Conservation (phyloP, 2,113 vertebrate genomes). For the Fulica atra region DNA sequence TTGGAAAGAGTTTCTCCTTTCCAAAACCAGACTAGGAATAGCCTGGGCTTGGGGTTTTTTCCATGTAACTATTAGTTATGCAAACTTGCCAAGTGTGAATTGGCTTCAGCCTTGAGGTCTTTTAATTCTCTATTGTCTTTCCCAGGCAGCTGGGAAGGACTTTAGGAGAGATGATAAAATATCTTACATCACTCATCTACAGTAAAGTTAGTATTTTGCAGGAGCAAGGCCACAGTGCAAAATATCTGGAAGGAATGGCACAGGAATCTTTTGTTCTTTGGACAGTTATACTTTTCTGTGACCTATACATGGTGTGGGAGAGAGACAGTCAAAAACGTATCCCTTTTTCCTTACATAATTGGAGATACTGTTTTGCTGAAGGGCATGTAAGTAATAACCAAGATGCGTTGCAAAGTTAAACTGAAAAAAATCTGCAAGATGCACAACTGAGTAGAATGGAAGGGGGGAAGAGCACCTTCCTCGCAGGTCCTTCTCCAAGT, state of each 20-base stretch:
- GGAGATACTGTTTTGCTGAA: neutral
- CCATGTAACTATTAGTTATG: neutral
- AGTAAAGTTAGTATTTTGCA: neutral
- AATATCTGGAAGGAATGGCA: neutral
- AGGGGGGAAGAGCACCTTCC: fast-evolving
- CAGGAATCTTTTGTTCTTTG: neutral
- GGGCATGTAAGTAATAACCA: fast-evolving
- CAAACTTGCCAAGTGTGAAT: neutral
- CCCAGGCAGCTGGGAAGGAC: neutral
- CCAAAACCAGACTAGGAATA: neutral
- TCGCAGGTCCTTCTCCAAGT: neutral
- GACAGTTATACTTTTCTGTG: neutral
- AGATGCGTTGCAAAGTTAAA: neutral
- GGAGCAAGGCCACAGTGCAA: neutral
- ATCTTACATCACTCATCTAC: neutral
- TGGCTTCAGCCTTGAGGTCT: neutral
- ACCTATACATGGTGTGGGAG: neutral
- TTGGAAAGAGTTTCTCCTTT: neutral
- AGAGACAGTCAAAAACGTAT: neutral
- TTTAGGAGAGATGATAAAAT: neutral
- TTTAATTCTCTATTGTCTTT: neutral
- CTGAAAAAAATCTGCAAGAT: neutral
- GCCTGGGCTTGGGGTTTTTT: neutral
- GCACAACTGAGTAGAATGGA: neutral
- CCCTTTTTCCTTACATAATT: neutral